phyloP scores from a whole-genome alignment of 92 coral and sea anemone genomes.

The Epizoanthus ramosus region DNA sequence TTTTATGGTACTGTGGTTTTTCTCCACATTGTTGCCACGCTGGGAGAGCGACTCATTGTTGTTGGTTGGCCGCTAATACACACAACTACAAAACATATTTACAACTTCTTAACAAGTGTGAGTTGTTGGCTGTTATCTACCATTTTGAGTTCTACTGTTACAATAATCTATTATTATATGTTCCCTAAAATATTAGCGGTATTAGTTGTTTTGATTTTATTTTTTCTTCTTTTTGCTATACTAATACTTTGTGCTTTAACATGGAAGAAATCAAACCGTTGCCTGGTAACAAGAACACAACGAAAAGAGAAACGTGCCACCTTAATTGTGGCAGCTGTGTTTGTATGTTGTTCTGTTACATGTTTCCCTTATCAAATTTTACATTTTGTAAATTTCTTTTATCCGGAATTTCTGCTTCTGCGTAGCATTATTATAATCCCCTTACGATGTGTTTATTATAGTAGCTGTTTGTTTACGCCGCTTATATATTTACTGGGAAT shows the following conservation, averaged over 20 bases:
- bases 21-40: slow-evolving; percentile 12
- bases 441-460: slow-evolving; percentile 10
- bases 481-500: slow-evolving; percentile 15
- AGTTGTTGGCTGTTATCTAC: slow-evolving; percentile 14
- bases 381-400: slow-evolving; percentile 22
- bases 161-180: neutral
- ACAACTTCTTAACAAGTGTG: neutral
- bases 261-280: neutral
- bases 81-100: neutral
- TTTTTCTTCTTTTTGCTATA: slow-evolving; percentile 17
- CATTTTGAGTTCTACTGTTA: neutral
- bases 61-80: slow-evolving; percentile 16
- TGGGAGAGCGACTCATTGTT: slow-evolving; percentile 6
- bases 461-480: slow-evolving; percentile 14
- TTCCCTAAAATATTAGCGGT: slow-evolving; percentile 2
- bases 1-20: slow-evolving; percentile 6
- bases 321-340: neutral
- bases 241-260: slow-evolving; percentile 13
- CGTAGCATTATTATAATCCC: neutral
- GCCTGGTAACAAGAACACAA: slow-evolving; percentile 21
- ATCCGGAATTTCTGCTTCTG: slow-evolving; percentile 11
- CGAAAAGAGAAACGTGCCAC: slow-evolving; percentile 16
- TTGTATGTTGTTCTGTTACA: neutral
- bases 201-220: neutral
- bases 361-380: slow-evolving; percentile 20